Conservation (phyloP, 2,797 vertebrate species). For the Psittacula echo region DNA sequence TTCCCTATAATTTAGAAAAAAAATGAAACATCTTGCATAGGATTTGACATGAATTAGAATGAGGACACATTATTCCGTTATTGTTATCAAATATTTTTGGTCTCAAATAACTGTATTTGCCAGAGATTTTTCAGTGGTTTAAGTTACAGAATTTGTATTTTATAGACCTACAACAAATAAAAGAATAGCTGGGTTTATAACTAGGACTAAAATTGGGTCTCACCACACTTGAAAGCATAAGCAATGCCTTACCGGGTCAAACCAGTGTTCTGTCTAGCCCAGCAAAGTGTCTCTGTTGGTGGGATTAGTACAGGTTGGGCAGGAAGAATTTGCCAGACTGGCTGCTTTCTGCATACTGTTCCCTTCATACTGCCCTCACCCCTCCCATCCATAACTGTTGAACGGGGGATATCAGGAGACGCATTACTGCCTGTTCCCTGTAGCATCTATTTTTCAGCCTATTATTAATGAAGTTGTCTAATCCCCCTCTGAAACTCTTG, state of each 20-base stretch:
- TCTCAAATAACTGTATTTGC: not conserved
- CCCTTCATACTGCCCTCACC: not conserved
- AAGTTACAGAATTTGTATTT: not conserved
- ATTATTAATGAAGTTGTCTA: not conserved
- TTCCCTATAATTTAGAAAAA: conserved; percentile 12
- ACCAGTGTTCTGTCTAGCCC: not conserved
- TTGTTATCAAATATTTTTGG: not conserved
- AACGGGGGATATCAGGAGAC: not conserved
- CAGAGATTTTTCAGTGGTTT: not conserved
- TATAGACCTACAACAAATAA: not conserved
- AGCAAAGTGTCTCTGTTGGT: not conserved
- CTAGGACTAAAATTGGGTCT: not conserved
- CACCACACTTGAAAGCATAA: not conserved
- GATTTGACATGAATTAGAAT: conserved; percentile 19
- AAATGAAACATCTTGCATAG: not conserved
- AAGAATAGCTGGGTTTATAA: not conserved
- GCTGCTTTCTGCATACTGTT: not conserved
- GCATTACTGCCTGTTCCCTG: not conserved
- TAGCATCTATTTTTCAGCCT: not conserved
- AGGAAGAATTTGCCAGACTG: not conserved
- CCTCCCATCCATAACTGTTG: not conserved
- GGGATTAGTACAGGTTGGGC: not conserved
- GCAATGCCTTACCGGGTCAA: not conserved
- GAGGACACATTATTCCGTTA: not conserved
- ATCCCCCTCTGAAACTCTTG: not conserved